These are phyloP conservation scores for Haemorhous mexicanus DNA, from an alignment of 2,113 vertebrate species.

Conservation along the genomic window DNA sequence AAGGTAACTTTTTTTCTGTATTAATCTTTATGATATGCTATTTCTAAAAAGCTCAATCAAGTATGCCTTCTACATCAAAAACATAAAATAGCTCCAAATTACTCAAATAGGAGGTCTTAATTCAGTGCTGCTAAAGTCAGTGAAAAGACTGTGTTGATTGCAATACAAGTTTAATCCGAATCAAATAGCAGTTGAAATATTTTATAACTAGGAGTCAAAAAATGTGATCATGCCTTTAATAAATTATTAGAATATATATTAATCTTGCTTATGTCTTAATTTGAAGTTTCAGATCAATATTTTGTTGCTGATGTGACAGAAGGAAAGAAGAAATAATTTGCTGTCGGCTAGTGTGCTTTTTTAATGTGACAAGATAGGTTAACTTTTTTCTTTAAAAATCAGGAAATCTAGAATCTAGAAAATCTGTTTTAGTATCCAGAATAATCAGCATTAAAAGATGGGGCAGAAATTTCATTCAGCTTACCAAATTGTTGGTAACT, in stretches of 20 bases:
- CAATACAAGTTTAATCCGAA: neutral
- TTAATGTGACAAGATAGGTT: neutral
- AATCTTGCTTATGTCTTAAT: neutral
- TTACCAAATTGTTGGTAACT: neutral
- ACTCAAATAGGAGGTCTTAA: neutral
- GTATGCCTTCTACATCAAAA: neutral
- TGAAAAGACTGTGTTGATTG: neutral
- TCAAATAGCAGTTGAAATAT: neutral
- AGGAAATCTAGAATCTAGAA: neutral
- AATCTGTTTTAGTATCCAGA: neutral
- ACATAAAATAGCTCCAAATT: neutral
- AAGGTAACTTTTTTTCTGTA: constrained; percentile 77
- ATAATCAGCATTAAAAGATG: neutral
- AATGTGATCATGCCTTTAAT: neutral
- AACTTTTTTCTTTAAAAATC: neutral
- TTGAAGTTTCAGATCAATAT: neutral
- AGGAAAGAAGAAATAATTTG: neutral
- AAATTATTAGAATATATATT: neutral
- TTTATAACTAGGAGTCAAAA: neutral
- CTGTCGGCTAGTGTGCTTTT: neutral
- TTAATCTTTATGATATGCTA: neutral
- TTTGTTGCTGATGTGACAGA: neutral
- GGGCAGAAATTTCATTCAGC: neutral
- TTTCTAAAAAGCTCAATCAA: neutral
- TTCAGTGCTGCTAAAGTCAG: neutral